Conservation (phyloP, 2,888 invertebrate genomes). For the Ormyrus pomaceus region DNA sequence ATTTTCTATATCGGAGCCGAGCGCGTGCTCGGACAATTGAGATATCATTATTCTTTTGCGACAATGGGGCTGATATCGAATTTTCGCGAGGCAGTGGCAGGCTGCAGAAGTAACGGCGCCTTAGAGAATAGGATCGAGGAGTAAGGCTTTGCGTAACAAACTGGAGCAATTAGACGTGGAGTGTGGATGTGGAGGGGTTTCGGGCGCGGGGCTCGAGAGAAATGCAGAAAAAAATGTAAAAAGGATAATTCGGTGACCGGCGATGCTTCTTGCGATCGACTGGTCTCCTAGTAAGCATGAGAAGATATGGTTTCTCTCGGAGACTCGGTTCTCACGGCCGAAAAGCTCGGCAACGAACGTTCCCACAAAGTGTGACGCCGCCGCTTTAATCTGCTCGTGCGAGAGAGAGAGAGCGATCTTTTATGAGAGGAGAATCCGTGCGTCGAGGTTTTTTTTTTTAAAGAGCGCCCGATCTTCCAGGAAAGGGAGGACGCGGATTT, state of each 20-base stretch:
- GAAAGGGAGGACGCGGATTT: slow-evolving; percentile 32
- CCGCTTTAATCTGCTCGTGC: not conserved
- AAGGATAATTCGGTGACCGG: slow-evolving; percentile 2
- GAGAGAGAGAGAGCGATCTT: slow-evolving; percentile 13
- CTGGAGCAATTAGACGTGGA: not conserved
- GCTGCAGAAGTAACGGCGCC: too few species aligned
- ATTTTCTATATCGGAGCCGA: too few species aligned
- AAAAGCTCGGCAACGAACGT: slow-evolving; percentile 58
- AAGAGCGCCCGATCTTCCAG: slow-evolving; percentile 20
- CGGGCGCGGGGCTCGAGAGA: slow-evolving; percentile 3
- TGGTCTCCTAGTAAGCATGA: slow-evolving; percentile 73
- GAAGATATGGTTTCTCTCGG: slow-evolving; percentile 67
- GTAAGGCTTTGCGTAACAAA: too few species aligned
- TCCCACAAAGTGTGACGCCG: slow-evolving; percentile 47
- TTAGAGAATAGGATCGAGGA: too few species aligned
- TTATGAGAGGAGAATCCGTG: slow-evolving; percentile 22
- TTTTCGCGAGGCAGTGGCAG: too few species aligned
- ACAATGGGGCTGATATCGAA: too few species aligned
- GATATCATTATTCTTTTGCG: too few species aligned
- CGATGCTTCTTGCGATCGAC: slow-evolving; percentile 64
- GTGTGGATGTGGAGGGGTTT: not conserved
- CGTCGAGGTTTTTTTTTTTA: not conserved
- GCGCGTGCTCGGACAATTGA: too few species aligned
- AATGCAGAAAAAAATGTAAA: slow-evolving; percentile 28
- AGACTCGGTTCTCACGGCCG: slow-evolving; percentile 67